phyloP scores from a whole-genome alignment of 92 coral and sea anemone species.

The Palythoa heliodiscus region DNA sequence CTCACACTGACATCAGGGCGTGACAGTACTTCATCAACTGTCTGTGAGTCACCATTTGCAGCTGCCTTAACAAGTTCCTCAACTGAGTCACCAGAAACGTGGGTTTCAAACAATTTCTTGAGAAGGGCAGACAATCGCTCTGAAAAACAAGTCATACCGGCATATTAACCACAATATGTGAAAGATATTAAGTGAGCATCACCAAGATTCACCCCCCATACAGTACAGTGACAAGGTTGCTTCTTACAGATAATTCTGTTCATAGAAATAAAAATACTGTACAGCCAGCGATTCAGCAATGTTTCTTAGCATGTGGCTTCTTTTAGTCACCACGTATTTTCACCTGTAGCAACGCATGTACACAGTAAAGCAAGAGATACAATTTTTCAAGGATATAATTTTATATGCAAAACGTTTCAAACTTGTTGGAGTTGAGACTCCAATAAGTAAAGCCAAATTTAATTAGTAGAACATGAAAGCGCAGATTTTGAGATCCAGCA shows the following conservation, averaged over 20 bases:
- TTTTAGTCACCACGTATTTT: too few relatives aligned
- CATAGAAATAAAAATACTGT: too few relatives aligned
- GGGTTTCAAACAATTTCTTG: conserved; percentile 97
- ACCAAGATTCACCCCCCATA: neutral
- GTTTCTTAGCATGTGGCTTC: too few relatives aligned
- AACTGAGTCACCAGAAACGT: conserved; percentile 93
- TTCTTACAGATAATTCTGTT: too few relatives aligned
- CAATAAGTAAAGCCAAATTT: too few relatives aligned
- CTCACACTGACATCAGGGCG: conserved; percentile 87
- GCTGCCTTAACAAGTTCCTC: conserved; percentile 99
- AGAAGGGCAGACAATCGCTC: conserved; percentile 92
- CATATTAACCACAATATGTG: neutral
- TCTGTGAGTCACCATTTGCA: conserved; percentile 89
- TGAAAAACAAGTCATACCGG: conserved; percentile 2
- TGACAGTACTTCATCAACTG: conserved; percentile 78
- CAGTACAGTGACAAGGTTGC: neutral
- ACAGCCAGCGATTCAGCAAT: too few relatives aligned
- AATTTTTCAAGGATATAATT: neutral
- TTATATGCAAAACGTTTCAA: too few relatives aligned
- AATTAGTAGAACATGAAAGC: too few relatives aligned
- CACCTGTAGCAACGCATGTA: neutral
- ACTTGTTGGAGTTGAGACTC: too few relatives aligned
- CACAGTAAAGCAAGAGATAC: neutral
- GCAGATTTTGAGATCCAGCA: too few relatives aligned
- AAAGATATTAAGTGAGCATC: neutral